Evolutionary conservation across 2,113 vertebrate genomes (phyloP).

Genomic region (Axis porcinus): DNA sequence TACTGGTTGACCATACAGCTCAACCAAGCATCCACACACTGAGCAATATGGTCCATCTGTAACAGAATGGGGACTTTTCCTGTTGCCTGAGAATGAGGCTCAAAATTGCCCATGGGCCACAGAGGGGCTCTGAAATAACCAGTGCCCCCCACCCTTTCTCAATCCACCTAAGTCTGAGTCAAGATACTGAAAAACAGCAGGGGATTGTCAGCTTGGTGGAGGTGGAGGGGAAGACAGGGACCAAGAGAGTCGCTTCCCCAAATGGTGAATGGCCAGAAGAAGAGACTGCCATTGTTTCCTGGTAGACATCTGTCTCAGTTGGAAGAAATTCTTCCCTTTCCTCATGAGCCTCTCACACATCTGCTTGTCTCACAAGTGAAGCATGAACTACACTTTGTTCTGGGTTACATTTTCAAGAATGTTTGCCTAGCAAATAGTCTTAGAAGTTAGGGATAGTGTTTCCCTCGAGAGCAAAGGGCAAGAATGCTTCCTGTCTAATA

Average conservation of each 20-base stretch:
- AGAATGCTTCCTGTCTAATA: neutral
- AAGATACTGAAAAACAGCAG: neutral
- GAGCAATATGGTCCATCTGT: neutral
- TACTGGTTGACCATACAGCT: neutral
- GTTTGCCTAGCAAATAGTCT: neutral
- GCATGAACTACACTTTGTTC: neutral
- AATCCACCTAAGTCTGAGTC: neutral
- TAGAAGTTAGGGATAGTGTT: neutral
- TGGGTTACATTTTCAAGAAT: neutral
- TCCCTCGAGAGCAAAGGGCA: neutral
- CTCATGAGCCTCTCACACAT: neutral
- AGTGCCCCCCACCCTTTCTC: neutral
- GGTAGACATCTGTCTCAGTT: neutral
- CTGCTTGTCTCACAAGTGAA: neutral
- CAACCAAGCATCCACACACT: accelerated
- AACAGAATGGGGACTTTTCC: neutral
- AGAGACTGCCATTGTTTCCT: neutral
- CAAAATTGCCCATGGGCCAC: neutral
- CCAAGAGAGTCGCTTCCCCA: neutral
- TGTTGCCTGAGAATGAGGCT: neutral
- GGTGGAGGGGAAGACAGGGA: neutral
- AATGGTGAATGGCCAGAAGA: neutral
- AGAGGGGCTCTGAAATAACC: neutral
- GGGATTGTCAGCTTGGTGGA: neutral
- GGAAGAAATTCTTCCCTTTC: neutral